Evolutionary conservation across 2,797 vertebrate species (phyloP).

Genomic region (Gila robusta): DNA sequence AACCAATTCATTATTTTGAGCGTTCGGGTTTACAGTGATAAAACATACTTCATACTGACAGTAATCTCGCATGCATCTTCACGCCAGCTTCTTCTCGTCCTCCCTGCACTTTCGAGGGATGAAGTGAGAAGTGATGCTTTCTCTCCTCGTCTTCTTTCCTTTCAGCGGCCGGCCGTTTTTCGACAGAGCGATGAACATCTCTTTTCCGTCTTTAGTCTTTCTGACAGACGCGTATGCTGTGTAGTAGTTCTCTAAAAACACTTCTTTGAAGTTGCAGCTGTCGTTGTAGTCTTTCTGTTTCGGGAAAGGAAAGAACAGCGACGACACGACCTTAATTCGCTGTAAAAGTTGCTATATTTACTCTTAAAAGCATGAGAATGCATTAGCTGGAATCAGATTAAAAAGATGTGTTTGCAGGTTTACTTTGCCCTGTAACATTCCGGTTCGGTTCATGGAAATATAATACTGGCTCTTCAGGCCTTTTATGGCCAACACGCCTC

Average conservation of each 20-base stretch:
- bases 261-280: conserved; percentile 97
- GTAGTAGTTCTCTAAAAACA: conserved; percentile 97
- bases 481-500: conserved; percentile 96
- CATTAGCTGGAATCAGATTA: background rate
- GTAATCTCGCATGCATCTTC: conserved; percentile 41
- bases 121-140: conserved; percentile 92
- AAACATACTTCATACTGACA: background rate
- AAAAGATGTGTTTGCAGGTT: conserved; percentile 33
- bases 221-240: conserved; percentile 96
- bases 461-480: conserved; percentile 97
- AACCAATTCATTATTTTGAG: too few relatives aligned
- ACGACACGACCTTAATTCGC: background rate
- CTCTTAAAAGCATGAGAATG: background rate
- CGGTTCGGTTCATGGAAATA: conserved; percentile 93
- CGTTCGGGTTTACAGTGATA: too few relatives aligned
- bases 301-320: conserved; percentile 38
- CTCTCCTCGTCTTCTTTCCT: conserved; percentile 94
- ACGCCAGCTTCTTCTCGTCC: conserved; percentile 79
- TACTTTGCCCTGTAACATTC: conserved; percentile 97
- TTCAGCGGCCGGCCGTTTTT: conserved; percentile 90
- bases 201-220: conserved; percentile 90
- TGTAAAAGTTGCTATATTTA: background rate
- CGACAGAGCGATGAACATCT: conserved; percentile 97
- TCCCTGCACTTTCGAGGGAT: conserved; percentile 94
- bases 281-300: conserved; percentile 93